Conservation (phyloP, 2,113 vertebrate genomes). For the Bufo gargarizans region DNA sequence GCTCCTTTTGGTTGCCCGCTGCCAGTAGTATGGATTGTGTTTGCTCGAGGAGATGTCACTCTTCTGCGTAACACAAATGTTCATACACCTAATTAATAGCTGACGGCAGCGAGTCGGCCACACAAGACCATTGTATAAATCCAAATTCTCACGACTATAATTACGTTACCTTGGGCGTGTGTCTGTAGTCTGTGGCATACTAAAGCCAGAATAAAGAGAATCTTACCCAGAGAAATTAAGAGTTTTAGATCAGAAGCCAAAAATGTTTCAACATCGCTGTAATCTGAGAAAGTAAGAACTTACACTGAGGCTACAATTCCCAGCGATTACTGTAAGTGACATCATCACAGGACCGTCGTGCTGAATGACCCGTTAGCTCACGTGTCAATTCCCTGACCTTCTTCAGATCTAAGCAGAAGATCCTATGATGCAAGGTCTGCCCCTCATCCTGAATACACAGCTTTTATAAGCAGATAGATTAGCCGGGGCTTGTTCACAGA, state of each 20-base stretch:
- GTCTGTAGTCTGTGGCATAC: neutral
- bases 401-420: neutral
- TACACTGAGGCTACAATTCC: neutral
- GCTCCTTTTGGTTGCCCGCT: neutral
- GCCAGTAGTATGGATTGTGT: neutral
- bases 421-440: neutral
- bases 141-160: neutral
- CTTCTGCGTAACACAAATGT: neutral
- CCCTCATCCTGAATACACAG: neutral
- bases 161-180: neutral
- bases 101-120: neutral
- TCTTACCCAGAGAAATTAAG: neutral
- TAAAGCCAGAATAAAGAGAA: neutral
- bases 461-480: neutral
- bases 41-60: neutral
- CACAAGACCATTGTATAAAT: neutral
- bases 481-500: neutral
- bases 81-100: neutral
- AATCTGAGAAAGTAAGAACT: constrained; percentile 7
- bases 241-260: neutral
- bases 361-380: neutral
- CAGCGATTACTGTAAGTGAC: neutral
- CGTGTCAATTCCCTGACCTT: neutral
- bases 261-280: neutral
- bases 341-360: neutral